These are phyloP conservation scores for Onychostoma macrolepis DNA, from an alignment of 2,113 vertebrate species.

Conservation along the genomic window DNA sequence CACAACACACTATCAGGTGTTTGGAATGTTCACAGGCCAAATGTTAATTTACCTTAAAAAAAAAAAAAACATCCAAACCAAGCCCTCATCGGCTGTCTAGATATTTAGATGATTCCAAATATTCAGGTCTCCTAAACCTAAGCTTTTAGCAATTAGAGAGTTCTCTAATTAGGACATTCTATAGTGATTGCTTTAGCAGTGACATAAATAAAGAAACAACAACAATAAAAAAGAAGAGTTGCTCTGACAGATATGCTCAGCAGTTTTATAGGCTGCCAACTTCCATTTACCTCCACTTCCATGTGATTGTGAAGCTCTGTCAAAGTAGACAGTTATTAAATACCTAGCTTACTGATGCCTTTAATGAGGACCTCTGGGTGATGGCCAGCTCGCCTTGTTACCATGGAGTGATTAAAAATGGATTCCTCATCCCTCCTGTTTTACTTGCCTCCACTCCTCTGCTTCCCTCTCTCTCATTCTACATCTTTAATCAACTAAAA, in stretches of 20 bases:
- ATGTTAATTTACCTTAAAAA: background rate
- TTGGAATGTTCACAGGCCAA: background rate
- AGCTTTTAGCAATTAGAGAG: background rate
- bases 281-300: constrained; percentile 28
- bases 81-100: background rate
- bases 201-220: background rate
- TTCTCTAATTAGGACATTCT: constrained; percentile 32
- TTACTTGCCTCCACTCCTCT: background rate
- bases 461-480: background rate
- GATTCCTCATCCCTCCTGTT: background rate
- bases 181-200: constrained; percentile 1
- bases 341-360: constrained; percentile 34
- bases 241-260: constrained; percentile 14
- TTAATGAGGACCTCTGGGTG: constrained; percentile 34
- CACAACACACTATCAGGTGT: background rate
- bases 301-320: constrained; percentile 30
- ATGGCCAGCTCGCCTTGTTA: constrained; percentile 33
- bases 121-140: background rate
- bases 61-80: background rate
- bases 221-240: background rate
- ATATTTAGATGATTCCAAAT: background rate
- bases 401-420: constrained; percentile 18
- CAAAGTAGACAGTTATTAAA: constrained; percentile 44
- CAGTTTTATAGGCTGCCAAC: constrained; percentile 12
- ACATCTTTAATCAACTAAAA: background rate